Percentiles rank a stretch among this genome's conserved stretches.
Conservation (phyloP, 2,888 invertebrate species). For the Lissocephala sabroskyi region DNA sequence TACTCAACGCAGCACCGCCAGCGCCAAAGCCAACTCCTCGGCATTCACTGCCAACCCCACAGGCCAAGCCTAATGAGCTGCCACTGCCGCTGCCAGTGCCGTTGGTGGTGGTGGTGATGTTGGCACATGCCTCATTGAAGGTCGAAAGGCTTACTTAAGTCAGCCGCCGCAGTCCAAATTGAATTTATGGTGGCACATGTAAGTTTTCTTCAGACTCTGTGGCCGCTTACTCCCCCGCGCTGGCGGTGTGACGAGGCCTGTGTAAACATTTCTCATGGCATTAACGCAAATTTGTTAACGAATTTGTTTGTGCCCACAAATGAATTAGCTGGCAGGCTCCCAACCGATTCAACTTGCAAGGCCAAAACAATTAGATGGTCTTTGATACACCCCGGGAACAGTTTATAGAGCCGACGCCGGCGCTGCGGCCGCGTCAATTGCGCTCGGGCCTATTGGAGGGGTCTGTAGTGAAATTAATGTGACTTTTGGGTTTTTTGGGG, state of each 20-base stretch:
- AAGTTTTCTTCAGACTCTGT: background rate
- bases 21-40: background rate
- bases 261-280: slow-evolving; percentile 54
- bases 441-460: too few species aligned
- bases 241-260: slow-evolving; percentile 5
- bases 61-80: slow-evolving; percentile 50
- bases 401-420: too few species aligned
- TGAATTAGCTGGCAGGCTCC: too few species aligned
- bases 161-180: slow-evolving; percentile 32
- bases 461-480: too few species aligned
- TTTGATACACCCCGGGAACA: too few species aligned
- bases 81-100: slow-evolving; percentile 1
- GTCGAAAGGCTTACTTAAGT: slow-evolving; percentile 56
- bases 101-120: slow-evolving; percentile 6
- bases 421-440: too few species aligned
- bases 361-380: too few species aligned
- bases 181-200: slow-evolving; percentile 52
- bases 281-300: slow-evolving; percentile 64
- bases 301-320: slow-evolving; percentile 65
- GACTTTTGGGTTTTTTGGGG: too few species aligned
- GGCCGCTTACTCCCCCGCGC: too few species aligned
- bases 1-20: background rate
- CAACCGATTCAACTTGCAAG: too few species aligned
- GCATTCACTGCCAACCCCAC: too few species aligned
- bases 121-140: slow-evolving; percentile 62